Percentiles rank a stretch among this genome's conserved stretches.
phyloP scores from a whole-genome alignment of 2,888 invertebrate genomes.

The Syrista parreyssii region DNA sequence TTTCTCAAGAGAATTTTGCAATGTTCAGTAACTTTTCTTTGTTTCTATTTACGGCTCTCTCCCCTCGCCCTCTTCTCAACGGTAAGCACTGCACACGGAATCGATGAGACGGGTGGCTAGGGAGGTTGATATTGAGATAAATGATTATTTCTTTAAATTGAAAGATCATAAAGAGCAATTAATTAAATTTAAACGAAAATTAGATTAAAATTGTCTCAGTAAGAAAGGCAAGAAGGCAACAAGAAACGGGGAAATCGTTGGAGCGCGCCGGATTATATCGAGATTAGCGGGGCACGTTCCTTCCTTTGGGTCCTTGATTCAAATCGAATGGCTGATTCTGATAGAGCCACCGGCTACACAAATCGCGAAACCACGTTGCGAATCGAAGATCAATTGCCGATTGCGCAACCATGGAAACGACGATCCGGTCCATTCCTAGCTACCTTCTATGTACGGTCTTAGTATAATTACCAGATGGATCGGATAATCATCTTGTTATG shows the following conservation, averaged over 20 bases:
- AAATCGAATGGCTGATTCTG: conserved; percentile 23
- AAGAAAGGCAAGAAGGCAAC: conserved; percentile 24
- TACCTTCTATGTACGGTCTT: background rate
- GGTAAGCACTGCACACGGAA: background rate
- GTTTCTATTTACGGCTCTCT: background rate
- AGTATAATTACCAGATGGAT: background rate
- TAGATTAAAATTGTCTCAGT: conserved; percentile 28
- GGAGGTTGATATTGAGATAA: background rate
- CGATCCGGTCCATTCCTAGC: background rate
- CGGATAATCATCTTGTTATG: conserved; percentile 13
- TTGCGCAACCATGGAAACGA: conserved; percentile 37
- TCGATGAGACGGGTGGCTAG: background rate
- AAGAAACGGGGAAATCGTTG: conserved; percentile 7
- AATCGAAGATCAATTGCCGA: conserved; percentile 38
- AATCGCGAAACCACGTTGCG: conserved; percentile 36
- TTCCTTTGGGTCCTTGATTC: conserved; percentile 17
- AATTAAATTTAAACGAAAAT: conserved; percentile 3
- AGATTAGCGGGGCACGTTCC: background rate
- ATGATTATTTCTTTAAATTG: background rate
- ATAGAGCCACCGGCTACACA: conserved; percentile 17
- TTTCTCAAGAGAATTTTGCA: background rate
- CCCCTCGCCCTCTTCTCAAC: background rate
- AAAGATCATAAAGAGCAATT: background rate
- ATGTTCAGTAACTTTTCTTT: background rate
- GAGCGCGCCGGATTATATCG: conserved; percentile 1